These are phyloP conservation scores for Trachelus tabidus DNA, from an alignment of 2,888 invertebrate genomes.

Conservation along the genomic window DNA sequence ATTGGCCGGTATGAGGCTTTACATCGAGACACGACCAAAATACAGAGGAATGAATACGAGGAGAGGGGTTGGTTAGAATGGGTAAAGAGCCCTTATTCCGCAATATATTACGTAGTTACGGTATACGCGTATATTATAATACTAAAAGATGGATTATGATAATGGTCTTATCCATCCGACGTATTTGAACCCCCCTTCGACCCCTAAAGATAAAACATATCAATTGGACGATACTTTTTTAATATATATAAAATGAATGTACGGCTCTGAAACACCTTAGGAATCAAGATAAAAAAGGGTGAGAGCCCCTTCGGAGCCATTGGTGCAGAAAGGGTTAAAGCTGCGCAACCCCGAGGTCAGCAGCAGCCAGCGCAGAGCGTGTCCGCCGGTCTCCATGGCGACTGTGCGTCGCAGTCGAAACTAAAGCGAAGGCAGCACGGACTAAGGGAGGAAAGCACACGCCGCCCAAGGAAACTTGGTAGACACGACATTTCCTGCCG, in stretches of 20 bases:
- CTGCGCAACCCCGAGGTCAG: background rate
- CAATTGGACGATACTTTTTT: background rate
- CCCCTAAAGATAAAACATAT: background rate
- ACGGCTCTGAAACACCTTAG: background rate
- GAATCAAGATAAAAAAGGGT: background rate
- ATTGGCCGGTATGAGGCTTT: background rate
- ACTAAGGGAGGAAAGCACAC: constrained; percentile 14
- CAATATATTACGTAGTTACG: no score
- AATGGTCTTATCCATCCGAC: background rate
- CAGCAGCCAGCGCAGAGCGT: background rate
- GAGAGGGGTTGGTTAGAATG: background rate
- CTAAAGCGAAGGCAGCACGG: constrained; percentile 17
- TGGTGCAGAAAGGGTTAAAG: background rate
- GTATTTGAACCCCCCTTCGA: background rate
- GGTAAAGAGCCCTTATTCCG: background rate
- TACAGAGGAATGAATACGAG: background rate
- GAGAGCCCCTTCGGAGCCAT: background rate
- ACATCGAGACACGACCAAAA: background rate
- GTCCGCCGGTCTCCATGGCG: constrained; percentile 34
- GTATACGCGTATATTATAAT: no score
- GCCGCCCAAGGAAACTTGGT: constrained; percentile 49
- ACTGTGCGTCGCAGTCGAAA: constrained; percentile 35
- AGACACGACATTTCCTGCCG: constrained; percentile 57
- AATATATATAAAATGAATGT: background rate
- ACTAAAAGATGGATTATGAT: no score